Conservation (phyloP, 2,113 vertebrate genomes). For the Egretta garzetta region DNA sequence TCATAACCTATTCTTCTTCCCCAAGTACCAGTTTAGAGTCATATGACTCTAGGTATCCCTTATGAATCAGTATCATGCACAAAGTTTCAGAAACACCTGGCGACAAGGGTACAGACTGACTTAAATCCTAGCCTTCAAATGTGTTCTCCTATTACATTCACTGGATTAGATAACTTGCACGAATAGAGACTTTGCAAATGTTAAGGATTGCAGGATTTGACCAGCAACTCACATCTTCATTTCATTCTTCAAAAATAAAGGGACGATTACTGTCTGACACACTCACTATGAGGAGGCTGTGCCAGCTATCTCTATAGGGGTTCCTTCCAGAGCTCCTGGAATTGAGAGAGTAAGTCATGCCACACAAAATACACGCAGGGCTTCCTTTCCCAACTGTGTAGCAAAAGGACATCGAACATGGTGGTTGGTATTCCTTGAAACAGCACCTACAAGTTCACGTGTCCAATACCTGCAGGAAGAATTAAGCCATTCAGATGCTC, state of each 20-base stretch:
- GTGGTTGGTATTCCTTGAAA: neutral
- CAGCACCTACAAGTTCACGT: neutral
- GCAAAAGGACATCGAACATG: neutral
- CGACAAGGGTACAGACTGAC: neutral
- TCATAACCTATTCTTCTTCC: neutral
- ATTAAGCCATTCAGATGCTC: neutral
- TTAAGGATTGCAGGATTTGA: neutral
- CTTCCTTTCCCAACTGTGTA: neutral
- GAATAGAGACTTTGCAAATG: neutral
- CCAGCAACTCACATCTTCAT: neutral
- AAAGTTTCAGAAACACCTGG: neutral
- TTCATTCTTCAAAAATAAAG: neutral
- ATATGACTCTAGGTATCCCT: neutral
- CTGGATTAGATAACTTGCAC: neutral
- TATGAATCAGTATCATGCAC: neutral
- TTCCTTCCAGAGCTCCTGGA: neutral
- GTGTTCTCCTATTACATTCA: neutral
- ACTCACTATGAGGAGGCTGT: neutral
- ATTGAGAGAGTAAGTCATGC: neutral
- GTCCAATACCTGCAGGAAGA: neutral
- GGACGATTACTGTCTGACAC: neutral
- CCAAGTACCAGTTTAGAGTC: neutral
- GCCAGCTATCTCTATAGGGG: neutral
- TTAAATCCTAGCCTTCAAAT: neutral
- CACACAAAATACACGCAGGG: neutral